These are phyloP conservation scores for Drosophila paracracens DNA, from an alignment of 2,888 invertebrate species.

Conservation along the genomic window DNA sequence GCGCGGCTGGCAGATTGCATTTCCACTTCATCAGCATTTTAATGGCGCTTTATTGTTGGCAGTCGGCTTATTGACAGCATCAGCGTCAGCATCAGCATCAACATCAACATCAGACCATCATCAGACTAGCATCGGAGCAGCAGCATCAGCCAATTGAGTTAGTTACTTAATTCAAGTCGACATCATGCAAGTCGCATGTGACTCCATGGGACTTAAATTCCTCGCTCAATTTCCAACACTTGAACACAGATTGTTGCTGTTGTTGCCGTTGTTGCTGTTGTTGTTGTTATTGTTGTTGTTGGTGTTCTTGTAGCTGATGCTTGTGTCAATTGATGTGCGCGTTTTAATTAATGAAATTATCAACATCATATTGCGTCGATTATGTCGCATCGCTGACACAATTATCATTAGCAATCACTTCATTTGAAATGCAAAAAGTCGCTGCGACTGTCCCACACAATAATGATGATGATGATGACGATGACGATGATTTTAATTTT, in stretches of 20 bases:
- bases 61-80: constrained; percentile 44
- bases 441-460: constrained; percentile 1
- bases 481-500: not conserved
- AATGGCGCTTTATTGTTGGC: constrained; percentile 55
- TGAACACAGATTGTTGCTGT: constrained; percentile 23
- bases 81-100: constrained; percentile 1
- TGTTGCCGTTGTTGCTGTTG: not conserved
- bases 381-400: constrained; percentile 49
- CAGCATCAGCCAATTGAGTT: constrained; percentile 22
- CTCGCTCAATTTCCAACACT: constrained; percentile 36
- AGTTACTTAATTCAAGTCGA: constrained; percentile 41
- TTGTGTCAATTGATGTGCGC: constrained; percentile 48
- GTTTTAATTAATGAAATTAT: constrained; percentile 65
- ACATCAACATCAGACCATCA: constrained; percentile 3
- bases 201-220: constrained; percentile 36
- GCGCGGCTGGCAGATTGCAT: constrained; percentile 47
- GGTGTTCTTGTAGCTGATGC: constrained; percentile 3
- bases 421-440: constrained; percentile 45
- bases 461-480: constrained; percentile 15
- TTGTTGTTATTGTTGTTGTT: constrained; percentile 2
- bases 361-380: constrained; percentile 54
- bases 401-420: constrained; percentile 44
- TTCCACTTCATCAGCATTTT: constrained; percentile 71
- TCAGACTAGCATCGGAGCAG: constrained; percentile 1
- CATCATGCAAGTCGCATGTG: constrained; percentile 16